Evolutionary conservation across 64 coral and sea anemone species (phyloP).

Genomic region (Stylophora pistillata): DNA sequence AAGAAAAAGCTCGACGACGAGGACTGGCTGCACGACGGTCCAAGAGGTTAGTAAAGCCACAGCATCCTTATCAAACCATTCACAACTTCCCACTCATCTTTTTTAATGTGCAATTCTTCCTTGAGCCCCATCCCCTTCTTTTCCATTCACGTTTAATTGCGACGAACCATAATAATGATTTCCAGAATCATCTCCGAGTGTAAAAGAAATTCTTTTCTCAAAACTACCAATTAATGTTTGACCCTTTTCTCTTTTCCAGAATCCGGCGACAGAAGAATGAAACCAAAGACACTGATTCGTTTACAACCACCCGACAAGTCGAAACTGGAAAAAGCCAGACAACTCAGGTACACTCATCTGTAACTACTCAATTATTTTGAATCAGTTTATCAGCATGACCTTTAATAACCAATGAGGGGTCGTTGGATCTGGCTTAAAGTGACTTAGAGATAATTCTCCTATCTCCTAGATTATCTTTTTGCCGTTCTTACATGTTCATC

Average conservation of each 20-base stretch:
- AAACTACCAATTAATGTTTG: neutral
- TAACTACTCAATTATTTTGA: neutral
- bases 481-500: too few relatives aligned
- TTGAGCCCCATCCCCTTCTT: neutral
- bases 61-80: too few relatives aligned
- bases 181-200: too few relatives aligned
- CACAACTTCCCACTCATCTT: too few relatives aligned
- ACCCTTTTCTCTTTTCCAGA: neutral
- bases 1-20: conserved; percentile 92
- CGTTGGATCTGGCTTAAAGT: too few relatives aligned
- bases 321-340: conserved; percentile 70
- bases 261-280: conserved; percentile 43
- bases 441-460: too few relatives aligned
- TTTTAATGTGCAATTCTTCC: too few relatives aligned
- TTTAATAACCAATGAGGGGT: too few relatives aligned
- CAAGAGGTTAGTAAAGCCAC: conserved; percentile 24
- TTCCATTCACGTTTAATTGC: neutral
- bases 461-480: too few relatives aligned
- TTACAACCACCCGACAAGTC: conserved; percentile 81
- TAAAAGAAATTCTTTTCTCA: neutral
- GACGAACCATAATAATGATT: too few relatives aligned
- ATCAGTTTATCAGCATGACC: too few relatives aligned
- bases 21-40: conserved; percentile 76
- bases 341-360: conserved; percentile 55
- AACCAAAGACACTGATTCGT: conserved; percentile 79